Evolutionary conservation across 1,140 invertebrate species (phyloP).

Genomic region (Trypoxylus dichotomus): DNA sequence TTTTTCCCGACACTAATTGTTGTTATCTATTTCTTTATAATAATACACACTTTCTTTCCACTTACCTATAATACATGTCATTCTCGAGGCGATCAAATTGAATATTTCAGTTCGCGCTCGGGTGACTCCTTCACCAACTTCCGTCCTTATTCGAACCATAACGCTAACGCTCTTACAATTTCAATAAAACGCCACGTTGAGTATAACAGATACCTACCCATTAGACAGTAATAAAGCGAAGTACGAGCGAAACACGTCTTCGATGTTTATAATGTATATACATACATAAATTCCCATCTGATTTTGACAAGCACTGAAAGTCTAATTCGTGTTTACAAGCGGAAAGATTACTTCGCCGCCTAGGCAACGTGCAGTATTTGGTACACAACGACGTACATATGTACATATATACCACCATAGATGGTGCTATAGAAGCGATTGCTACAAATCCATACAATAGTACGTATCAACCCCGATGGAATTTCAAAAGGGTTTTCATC

Average conservation of each 20-base stretch:
- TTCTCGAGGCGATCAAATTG: no score
- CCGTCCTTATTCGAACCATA: neutral
- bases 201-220: constrained; percentile 1
- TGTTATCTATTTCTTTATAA: no score
- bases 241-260: neutral
- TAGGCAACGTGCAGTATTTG: neutral
- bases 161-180: neutral
- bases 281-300: constrained; percentile 9
- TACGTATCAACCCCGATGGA: neutral
- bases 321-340: constrained; percentile 16
- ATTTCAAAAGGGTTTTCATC: neutral
- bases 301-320: constrained; percentile 21
- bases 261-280: constrained; percentile 12
- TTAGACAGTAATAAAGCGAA: neutral
- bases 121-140: neutral
- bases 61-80: no score
- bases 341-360: neutral
- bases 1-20: no score
- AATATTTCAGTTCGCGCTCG: neutral
- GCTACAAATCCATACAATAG: neutral
- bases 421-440: neutral
- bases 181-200: constrained; percentile 6
- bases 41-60: no score
- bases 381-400: neutral
- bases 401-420: neutral